Evolutionary conservation across 2,797 vertebrate species (phyloP).

Genomic region (Poecile montanus): DNA sequence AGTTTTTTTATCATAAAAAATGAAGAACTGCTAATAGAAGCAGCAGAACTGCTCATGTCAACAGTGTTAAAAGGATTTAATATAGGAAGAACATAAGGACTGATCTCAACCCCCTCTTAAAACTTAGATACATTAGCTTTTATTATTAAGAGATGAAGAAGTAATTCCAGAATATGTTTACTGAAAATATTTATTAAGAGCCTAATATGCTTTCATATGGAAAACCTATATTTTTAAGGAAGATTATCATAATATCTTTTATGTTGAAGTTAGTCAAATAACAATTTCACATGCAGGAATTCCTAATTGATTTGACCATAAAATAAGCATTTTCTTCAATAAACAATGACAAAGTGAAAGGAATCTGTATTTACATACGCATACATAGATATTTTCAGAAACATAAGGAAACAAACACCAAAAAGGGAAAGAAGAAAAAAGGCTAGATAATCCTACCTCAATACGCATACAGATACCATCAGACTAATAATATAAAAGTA

Average conservation of each 20-base stretch:
- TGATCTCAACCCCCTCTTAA: background rate
- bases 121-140: background rate
- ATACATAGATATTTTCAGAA: background rate
- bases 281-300: background rate
- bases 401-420: background rate
- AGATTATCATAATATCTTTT: constrained; percentile 12
- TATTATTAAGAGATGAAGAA: background rate
- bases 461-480: background rate
- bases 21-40: background rate
- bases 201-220: background rate
- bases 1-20: background rate
- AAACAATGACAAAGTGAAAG: background rate
- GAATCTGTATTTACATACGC: background rate
- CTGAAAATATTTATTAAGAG: constrained; percentile 32
- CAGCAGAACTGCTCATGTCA: background rate
- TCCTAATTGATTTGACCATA: constrained; percentile 48
- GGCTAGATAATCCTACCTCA: background rate
- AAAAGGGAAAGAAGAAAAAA: background rate
- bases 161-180: background rate
- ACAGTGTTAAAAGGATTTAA: background rate
- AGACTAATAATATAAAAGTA: background rate
- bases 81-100: background rate
- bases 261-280: constrained; percentile 5
- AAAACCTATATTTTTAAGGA: background rate
- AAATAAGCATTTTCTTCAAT: constrained; percentile 44